These are phyloP conservation scores for Empis stercorea DNA, from an alignment of 2,888 invertebrate genomes.

Conservation along the genomic window DNA sequence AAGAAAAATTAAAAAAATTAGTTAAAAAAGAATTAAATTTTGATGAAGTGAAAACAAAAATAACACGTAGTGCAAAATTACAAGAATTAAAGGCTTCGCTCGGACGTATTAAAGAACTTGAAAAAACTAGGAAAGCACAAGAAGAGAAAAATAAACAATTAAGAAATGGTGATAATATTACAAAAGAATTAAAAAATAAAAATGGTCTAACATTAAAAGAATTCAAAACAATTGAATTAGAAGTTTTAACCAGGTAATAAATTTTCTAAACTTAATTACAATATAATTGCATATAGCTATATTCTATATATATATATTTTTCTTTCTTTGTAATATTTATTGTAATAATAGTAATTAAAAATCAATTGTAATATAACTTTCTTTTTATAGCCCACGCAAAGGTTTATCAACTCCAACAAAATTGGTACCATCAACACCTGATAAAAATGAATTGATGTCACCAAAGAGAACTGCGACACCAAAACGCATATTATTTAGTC, in stretches of 20 bases:
- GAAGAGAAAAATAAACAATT: conserved; percentile 29
- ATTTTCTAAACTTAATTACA: not conserved
- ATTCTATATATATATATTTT: no score
- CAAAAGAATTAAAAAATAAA: conserved; percentile 19
- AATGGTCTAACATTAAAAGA: conserved; percentile 42
- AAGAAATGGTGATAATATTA: conserved; percentile 22
- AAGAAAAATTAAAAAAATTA: conserved; percentile 36
- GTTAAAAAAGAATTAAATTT: conserved; percentile 50
- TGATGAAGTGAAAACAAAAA: conserved; percentile 53
- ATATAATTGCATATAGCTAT: no score
- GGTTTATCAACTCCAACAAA: conserved; percentile 51
- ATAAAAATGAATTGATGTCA: conserved; percentile 43
- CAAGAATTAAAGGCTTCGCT: conserved; percentile 57
- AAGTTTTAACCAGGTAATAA: conserved; percentile 56
- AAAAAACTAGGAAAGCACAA: conserved; percentile 42
- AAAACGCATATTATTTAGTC: conserved; percentile 48
- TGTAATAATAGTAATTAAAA: no score
- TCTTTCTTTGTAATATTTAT: no score
- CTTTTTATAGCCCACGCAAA: conserved; percentile 44
- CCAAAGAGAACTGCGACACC: conserved; percentile 46
- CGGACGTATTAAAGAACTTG: conserved; percentile 50
- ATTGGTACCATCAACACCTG: conserved; percentile 32
- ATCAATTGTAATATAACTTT: no score
- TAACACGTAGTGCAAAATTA: conserved; percentile 54
- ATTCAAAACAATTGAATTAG: conserved; percentile 63